These are phyloP conservation scores for Pangasius mekongensis DNA, from an alignment of 2,797 vertebrate species.

Conservation along the genomic window DNA sequence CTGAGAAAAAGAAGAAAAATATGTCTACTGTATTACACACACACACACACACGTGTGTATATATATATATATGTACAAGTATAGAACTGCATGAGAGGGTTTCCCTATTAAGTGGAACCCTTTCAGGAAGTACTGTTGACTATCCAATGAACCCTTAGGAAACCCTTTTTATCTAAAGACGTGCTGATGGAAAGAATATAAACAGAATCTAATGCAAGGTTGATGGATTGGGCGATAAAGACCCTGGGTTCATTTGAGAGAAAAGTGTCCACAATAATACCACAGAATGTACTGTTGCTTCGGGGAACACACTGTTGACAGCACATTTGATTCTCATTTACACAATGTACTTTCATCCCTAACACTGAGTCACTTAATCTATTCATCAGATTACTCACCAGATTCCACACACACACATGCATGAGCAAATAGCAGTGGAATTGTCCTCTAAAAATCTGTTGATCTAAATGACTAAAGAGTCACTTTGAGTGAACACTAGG, in stretches of 20 bases:
- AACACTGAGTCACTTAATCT: slow-evolving; percentile 4
- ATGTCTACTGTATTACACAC: too few relatives aligned
- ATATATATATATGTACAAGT: too few relatives aligned
- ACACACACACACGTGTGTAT: too few relatives aligned
- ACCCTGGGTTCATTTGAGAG: background rate
- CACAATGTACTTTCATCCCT: background rate
- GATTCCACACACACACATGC: background rate
- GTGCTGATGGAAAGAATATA: background rate
- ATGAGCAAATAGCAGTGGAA: background rate
- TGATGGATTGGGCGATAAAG: background rate
- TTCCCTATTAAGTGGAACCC: background rate
- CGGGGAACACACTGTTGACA: background rate
- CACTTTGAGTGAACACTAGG: background rate
- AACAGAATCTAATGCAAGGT: background rate
- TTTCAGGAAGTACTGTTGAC: background rate
- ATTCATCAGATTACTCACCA: slow-evolving; percentile 8
- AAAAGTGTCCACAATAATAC: background rate
- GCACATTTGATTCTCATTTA: slow-evolving; percentile 7
- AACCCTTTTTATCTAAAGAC: background rate
- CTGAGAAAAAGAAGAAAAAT: too few relatives aligned
- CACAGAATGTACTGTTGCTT: background rate
- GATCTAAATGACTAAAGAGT: background rate
- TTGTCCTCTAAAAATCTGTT: background rate
- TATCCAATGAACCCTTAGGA: background rate
- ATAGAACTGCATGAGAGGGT: background rate